Base-by-base conservation (phyloP, 2,113 vertebrate species). In the Pachyramphus minor region DNA sequence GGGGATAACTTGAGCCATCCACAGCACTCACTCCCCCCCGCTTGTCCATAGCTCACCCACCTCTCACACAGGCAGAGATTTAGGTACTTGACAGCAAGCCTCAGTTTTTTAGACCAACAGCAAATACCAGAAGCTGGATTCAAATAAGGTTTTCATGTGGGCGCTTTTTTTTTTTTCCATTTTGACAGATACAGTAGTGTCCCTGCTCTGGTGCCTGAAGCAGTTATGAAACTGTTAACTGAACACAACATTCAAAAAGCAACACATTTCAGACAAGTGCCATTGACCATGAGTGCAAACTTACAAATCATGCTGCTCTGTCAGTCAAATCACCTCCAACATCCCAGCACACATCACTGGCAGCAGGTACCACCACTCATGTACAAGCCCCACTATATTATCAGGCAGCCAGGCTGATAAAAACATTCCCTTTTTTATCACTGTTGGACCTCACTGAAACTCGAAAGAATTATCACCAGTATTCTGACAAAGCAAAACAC, bases 61-160 rank as follows among this genome's bases (percentile, higher is more conserved):
- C 16, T 15, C 66, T 30, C 49, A 24, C 19, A 41, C 0, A 0
- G 4, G 1, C 19, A 24, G 2, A 22, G 53, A 77, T 30, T 35
- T 27, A 12, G 19, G 7, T 27, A 59, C 17, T 14, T 37, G 39
- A 80, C 2, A 23, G 68, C 1, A 4, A 81, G 17, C 6, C 44
- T 66, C 59, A 17, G 5, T 5, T 28, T 42, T 59, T 64, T 8
- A 64, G 20, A 68, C 9, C 56, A 81, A 71, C 0, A 33, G 30
- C 81, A 81, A 81, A 45, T 25, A 77, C 3, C 21, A 73, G 74
- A 68, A 81, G 21, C 21, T 47, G 63, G 35, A 81, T 42, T 64
- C 33, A 50, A 39, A 37, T 4, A 21, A 67, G 20, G 33, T 66
- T 87, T 77, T 30, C 41, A 87, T 52, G 11, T 1, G 14, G 12